Percentiles rank a stretch among this genome's conserved stretches.
Conservation (phyloP, 2,113 vertebrate species). For the Megaleporinus macrocephalus region DNA sequence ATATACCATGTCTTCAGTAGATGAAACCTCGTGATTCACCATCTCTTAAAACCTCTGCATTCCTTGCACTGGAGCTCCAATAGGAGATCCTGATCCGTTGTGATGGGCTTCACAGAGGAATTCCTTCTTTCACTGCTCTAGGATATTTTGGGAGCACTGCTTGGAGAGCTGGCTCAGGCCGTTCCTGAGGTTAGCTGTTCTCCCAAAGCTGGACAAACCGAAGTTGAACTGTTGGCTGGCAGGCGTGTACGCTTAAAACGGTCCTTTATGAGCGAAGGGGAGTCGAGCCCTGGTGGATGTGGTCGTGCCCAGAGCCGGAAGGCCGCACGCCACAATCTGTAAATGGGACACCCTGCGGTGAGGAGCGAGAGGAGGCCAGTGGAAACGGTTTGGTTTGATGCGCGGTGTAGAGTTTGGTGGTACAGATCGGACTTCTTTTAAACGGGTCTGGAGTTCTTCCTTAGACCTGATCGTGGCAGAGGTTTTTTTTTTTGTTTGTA, state of each 20-base stretch:
- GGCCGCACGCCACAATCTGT: constrained; percentile 70
- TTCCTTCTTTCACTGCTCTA: constrained; percentile 13
- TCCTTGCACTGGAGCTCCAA: too few relatives aligned
- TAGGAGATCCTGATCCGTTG: not conserved
- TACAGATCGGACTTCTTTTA: not conserved
- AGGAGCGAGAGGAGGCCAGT: constrained; percentile 64
- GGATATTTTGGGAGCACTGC: constrained; percentile 14
- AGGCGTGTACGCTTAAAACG: constrained; percentile 26
- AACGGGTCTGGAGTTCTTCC: constrained; percentile 24
- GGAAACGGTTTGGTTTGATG: not conserved
- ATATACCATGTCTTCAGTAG: too few relatives aligned
- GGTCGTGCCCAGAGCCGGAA: constrained; percentile 74
- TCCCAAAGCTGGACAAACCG: not conserved
- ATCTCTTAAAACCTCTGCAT: too few relatives aligned
- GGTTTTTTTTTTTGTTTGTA: not conserved
- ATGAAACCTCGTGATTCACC: too few relatives aligned
- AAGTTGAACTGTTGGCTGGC: not conserved
- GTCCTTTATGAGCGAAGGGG: constrained; percentile 50
- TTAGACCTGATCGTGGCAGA: constrained; percentile 16
- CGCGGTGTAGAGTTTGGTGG: constrained; percentile 12
- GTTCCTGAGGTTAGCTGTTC: constrained; percentile 25
- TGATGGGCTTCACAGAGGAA: constrained; percentile 13
- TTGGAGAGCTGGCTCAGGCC: not conserved
- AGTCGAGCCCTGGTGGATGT: constrained; percentile 68
- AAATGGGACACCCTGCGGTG: constrained; percentile 71